Percentiles rank a stretch among this genome's conserved stretches.
Evolutionary conservation across 2,113 vertebrate genomes (phyloP).

Genomic region (Etia nguti): DNA sequence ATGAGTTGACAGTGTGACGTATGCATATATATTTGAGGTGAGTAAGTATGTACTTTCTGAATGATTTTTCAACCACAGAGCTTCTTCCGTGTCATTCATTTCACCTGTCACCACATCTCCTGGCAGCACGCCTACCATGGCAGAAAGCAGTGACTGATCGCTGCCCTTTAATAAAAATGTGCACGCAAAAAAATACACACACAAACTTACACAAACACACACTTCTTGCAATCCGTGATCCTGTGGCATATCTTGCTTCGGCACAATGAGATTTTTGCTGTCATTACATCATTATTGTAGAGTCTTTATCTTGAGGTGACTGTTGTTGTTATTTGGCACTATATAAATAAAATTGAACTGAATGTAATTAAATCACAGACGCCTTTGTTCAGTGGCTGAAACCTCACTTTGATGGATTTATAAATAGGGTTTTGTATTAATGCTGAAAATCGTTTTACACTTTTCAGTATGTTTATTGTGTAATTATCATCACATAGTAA

Average conservation of each 20-base stretch:
- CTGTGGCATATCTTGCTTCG: background rate
- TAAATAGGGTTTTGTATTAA: background rate
- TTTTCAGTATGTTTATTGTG: conserved; percentile 16
- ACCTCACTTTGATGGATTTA: background rate
- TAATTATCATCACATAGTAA: conserved; percentile 17
- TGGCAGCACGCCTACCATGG: background rate
- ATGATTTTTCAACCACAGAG: background rate
- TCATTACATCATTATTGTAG: background rate
- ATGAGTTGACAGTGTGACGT: background rate
- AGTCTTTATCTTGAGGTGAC: background rate
- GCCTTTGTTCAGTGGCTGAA: background rate
- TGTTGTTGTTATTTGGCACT: background rate
- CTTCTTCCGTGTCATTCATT: background rate
- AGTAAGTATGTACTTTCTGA: conserved; percentile 7
- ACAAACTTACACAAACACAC: background rate
- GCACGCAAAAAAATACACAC: background rate
- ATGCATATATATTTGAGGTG: background rate
- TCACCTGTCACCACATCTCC: conserved; percentile 27
- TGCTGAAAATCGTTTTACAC: background rate
- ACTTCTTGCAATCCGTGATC: background rate
- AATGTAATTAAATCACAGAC: background rate
- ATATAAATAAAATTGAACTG: background rate
- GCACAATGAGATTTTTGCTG: background rate
- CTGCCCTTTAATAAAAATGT: background rate
- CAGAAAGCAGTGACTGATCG: conserved; percentile 1